Evolutionary conservation across 2,797 vertebrate species (phyloP).

Genomic region (Hypotaenidia okinawae): DNA sequence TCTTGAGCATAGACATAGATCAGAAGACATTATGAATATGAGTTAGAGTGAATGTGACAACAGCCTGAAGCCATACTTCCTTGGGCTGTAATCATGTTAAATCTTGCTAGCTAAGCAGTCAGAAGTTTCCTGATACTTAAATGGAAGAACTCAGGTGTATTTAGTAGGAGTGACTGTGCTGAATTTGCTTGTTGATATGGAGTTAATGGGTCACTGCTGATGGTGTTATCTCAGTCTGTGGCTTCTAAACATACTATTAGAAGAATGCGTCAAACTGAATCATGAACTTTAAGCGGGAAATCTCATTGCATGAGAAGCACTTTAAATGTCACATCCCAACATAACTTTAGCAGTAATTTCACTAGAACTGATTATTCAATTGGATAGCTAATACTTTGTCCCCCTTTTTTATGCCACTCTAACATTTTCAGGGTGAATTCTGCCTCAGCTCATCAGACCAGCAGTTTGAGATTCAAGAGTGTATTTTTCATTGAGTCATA

Average conservation of each 20-base stretch:
- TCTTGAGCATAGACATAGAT: conserved; percentile 9
- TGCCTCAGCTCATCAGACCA: background rate
- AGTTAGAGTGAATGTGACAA: conserved; percentile 47
- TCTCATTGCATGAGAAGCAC: conserved; percentile 11
- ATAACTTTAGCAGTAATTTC: conserved; percentile 37
- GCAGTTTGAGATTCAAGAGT: background rate
- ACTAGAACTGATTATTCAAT: conserved; percentile 59
- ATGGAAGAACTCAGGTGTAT: conserved; percentile 20
- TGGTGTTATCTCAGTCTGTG: background rate
- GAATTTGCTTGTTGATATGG: conserved; percentile 1
- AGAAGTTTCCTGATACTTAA: conserved; percentile 9
- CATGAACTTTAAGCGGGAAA: background rate
- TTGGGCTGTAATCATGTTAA: conserved; percentile 45
- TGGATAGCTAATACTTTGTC: background rate
- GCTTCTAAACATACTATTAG: conserved; percentile 4
- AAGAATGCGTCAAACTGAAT: background rate
- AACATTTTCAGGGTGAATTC: background rate
- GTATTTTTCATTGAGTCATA: background rate
- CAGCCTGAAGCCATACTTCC: conserved; percentile 38
- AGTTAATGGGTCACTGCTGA: conserved; percentile 3
- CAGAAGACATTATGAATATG: conserved; percentile 32
- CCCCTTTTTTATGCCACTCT: background rate
- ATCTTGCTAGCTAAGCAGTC: conserved; percentile 49
- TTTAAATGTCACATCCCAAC: conserved; percentile 9
- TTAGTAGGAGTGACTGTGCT: background rate